Conservation (phyloP, 2,113 vertebrate species). For the Plotosus lineatus region DNA sequence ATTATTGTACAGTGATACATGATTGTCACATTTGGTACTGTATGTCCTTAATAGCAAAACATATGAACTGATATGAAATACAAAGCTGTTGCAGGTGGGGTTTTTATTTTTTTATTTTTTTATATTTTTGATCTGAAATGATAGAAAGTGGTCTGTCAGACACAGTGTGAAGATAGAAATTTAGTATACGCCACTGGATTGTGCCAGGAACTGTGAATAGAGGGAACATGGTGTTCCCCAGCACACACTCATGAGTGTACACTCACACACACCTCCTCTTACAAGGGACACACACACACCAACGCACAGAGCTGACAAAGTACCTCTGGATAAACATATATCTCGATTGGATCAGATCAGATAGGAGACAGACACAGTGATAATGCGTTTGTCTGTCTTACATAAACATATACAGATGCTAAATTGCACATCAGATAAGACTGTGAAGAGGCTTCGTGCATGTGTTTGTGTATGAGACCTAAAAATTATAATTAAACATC, state of each 20-base stretch:
- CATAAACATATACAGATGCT: background rate
- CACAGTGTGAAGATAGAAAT: constrained; percentile 47
- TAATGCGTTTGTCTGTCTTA: background rate
- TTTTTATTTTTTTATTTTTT: too few species aligned
- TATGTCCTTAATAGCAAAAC: background rate
- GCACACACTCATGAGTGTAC: constrained; percentile 46
- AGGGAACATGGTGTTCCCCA: constrained; percentile 78
- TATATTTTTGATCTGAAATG: constrained; percentile 30
- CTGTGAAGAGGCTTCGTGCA: background rate
- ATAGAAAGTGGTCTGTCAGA: constrained; percentile 6
- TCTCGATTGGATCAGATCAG: background rate
- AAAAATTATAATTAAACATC: background rate
- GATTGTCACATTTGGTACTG: constrained; percentile 17
- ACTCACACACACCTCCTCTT: constrained; percentile 22
- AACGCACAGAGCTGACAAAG: constrained; percentile 26
- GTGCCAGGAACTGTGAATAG: constrained; percentile 73
- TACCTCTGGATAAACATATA: constrained; percentile 31
- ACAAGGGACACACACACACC: constrained; percentile 31
- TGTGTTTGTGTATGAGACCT: constrained; percentile 12
- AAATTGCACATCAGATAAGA: background rate
- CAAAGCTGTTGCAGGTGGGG: constrained; percentile 10
- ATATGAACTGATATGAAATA: background rate
- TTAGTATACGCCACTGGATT: constrained; percentile 65
- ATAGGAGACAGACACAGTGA: background rate
- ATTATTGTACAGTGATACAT: background rate